Conservation (phyloP, 2,113 vertebrate genomes). For the Dipodomys spectabilis region DNA sequence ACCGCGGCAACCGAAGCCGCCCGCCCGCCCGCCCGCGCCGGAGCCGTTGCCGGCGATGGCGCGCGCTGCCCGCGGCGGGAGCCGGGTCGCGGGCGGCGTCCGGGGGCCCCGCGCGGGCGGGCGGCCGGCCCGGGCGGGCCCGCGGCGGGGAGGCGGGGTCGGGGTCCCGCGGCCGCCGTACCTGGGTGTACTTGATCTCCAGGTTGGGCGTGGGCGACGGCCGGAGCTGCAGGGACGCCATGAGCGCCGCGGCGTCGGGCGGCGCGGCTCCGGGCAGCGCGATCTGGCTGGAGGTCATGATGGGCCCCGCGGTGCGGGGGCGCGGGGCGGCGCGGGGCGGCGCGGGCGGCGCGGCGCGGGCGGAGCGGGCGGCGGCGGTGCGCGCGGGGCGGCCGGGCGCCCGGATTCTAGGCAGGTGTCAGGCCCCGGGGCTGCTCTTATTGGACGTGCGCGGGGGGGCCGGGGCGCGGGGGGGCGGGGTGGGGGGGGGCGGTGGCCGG, state of each 20-base stretch:
- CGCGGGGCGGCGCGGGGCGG: slow-evolving; percentile 52
- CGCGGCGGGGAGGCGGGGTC: too few species aligned
- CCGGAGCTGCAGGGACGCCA: slow-evolving; percentile 97
- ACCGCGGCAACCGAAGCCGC: too few species aligned
- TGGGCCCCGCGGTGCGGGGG: slow-evolving; percentile 47
- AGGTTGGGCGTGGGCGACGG: slow-evolving; percentile 96
- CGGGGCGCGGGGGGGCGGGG: slow-evolving; percentile 89
- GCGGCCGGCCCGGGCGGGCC: too few species aligned
- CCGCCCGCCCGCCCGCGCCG: too few species aligned
- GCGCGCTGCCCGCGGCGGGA: too few species aligned
- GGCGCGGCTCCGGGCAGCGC: slow-evolving; percentile 96
- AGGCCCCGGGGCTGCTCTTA: slow-evolving; percentile 91
- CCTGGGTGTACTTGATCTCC: slow-evolving; percentile 98
- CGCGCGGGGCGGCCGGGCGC: slow-evolving; percentile 81
- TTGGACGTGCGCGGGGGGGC: slow-evolving; percentile 89
- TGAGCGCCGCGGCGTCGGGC: slow-evolving; percentile 95
- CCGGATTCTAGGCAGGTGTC: slow-evolving; percentile 99
- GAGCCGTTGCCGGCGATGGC: too few species aligned
- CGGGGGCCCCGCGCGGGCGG: too few species aligned
- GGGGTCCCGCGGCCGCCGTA: slow-evolving; percentile 71
- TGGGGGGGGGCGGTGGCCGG: slow-evolving; percentile 90
- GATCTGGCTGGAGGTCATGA: slow-evolving; percentile 98
- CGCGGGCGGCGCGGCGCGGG: too few species aligned
- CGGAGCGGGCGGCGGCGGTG: slow-evolving; percentile 61
- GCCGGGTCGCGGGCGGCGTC: too few species aligned